These are phyloP conservation scores for Andrena bicolor DNA, from an alignment of 2,888 invertebrate genomes.

Conservation along the genomic window DNA sequence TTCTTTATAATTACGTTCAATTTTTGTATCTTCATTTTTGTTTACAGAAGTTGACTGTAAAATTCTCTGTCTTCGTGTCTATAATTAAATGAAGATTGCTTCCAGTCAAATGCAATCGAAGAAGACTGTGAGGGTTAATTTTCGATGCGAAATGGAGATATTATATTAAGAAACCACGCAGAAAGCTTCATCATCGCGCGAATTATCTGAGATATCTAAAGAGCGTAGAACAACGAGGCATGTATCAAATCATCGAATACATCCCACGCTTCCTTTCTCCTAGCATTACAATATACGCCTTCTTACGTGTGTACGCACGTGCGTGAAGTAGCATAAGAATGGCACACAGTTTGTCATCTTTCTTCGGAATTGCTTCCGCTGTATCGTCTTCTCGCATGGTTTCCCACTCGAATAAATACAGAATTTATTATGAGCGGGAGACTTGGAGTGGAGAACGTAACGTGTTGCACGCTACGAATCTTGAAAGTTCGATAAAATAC, in stretches of 20 bases:
- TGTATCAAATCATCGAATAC: constrained; percentile 46
- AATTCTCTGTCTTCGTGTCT: no score
- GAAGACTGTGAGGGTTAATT: neutral
- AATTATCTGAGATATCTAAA: constrained; percentile 15
- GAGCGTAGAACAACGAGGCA: constrained; percentile 29
- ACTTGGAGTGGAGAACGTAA: constrained; percentile 5
- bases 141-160: neutral
- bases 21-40: no score
- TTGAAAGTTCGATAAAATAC: neutral
- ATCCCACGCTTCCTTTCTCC: constrained; percentile 56
- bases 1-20: no score
- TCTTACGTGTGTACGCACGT: constrained; percentile 47
- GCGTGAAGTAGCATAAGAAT: constrained; percentile 49
- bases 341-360: constrained; percentile 49
- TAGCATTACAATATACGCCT: constrained; percentile 46
- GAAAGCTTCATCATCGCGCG: neutral
- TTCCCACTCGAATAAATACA: constrained; percentile 15
- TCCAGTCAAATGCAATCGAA: neutral
- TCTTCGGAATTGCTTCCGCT: constrained; percentile 50
- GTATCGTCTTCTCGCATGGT: constrained; percentile 44
- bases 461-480: neutral
- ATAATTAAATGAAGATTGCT: no score
- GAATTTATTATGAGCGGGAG: constrained; percentile 35
- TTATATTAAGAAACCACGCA: neutral
- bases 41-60: no score